Base-by-base conservation (phyloP, 1,140 invertebrate genomes). In the Chelonus insularis region DNA sequence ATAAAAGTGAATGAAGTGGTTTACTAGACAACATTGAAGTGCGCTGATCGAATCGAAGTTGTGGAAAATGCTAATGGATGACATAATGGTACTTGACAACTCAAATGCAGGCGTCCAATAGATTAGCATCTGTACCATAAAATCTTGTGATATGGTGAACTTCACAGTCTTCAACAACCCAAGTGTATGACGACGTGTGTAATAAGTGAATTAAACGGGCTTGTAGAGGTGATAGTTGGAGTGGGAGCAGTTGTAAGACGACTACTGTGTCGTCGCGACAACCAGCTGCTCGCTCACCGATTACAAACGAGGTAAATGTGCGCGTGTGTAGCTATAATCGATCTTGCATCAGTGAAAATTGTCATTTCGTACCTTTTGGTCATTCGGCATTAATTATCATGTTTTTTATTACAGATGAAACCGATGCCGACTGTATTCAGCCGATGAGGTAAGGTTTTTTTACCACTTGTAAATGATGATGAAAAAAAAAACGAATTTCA, bases 331-430 rank as follows among this genome's bases (percentile, higher is more conserved):
- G 52, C 29, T 18, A n/a, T n/a, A n/a, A n/a, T n/a, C n/a, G n/a
- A n/a, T n/a, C 14, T 34, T 50, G 11, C 12, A 14, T 21, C 41
- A 16, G 6, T 23, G 39, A 43, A 12, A 32, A 60, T 51, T 39
- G 51, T 20, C 54, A 62, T 45, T 50, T 55, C 45, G 47, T 63
- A 12, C 37, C 18, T 57, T 37, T 34, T 14, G 5, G 32, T 16
- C 48, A 29, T 36, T 55, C 32, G 34, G n/a, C 14, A 39, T 39
- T 34, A 41, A 34, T 57, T 64, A 57, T 59, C 48, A 63, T 60
- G 18, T 62, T 23, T 52, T 68, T 69, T 57, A 2, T 70, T 69
- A 11, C 68, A 72, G 70, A 58, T 56, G 43, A 48, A 57, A 25
- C 20, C 34, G 8, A 7, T 32, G 12, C 50, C 20, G 50, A 55